Conservation (phyloP, 2,888 invertebrate species). For the Tortrix viridana region DNA sequence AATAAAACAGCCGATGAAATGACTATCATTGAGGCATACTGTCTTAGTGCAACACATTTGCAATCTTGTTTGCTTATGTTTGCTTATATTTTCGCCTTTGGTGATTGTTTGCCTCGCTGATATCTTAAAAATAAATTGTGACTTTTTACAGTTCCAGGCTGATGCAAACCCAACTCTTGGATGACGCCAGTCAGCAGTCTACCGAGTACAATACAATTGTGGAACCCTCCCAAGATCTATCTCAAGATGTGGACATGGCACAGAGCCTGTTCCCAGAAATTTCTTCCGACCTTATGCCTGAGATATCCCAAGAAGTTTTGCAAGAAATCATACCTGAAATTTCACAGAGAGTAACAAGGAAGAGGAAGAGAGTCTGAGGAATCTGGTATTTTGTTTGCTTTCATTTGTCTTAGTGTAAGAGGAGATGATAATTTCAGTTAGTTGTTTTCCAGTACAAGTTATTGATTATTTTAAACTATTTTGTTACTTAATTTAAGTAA, state of each 20-base stretch:
- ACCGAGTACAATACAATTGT: conserved; percentile 40
- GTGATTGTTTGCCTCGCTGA: no score
- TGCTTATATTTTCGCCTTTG: no score
- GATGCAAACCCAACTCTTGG: conserved; percentile 50
- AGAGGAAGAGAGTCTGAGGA: conserved; percentile 57
- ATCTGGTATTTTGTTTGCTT: conserved; percentile 39
- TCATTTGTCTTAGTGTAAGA: conserved; percentile 37
- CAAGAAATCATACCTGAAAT: conserved; percentile 59
- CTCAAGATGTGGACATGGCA: conserved; percentile 50
- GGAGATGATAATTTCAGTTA: no score
- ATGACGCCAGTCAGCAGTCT: conserved; percentile 44
- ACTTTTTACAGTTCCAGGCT: conserved; percentile 58
- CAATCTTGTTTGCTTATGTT: no score
- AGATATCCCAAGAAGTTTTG: conserved; percentile 36
- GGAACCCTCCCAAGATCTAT: conserved; percentile 40
- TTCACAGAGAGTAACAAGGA: conserved; percentile 60
- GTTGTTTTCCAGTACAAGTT: not conserved
- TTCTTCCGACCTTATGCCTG: conserved; percentile 49
- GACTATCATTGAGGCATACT: no score
- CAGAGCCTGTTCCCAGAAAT: conserved; percentile 61
- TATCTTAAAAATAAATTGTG: not conserved
- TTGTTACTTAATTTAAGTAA: not conserved
- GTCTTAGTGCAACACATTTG: no score
- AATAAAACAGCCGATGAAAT: no score
- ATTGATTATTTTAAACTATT: not conserved